Evolutionary conservation across 2,113 vertebrate genomes (phyloP), one percentile per base, ranked within the genome.

Genomic region (Periophthalmodon schlosseri): DNA sequence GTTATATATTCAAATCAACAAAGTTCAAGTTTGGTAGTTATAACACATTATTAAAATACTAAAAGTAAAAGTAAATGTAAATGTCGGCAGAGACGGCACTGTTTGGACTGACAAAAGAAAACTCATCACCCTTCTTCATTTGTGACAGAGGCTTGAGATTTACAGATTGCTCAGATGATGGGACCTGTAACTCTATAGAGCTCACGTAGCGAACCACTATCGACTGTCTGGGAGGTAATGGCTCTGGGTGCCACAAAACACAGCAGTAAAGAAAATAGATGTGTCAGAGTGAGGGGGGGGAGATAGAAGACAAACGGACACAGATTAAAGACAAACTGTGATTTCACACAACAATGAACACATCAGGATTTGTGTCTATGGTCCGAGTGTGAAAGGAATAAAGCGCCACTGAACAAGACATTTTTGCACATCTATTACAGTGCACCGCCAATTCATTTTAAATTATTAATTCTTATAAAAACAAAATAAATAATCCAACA

Each of bases 321-420:
- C 18, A 67, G 70, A 69, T 1, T 68, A 33, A 23, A 60, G 50
- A 34, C 2, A 68, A 14, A 65, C 69, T 0, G 36, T 52, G 69
- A 75, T 85, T 80, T 77, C 78, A 76, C 73, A 73, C 75, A 15
- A 66, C 64, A 58, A 39, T 71, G 81, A 83, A 81, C 49, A 76
- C 15, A 34, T 82, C 84, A 71, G 63, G 33, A 58, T 70, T 70
- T 58, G 46, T 67, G 21, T 49, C 39, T 75, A 73, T 69, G 57
- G 52, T 33, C 39, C 4, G 24, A 18, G 3, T 6, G 20, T 20
- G 16, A 52, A 50, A 15, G 14, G 16, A 52, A 52, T 4, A 20
- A 52, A 20, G 49, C 4, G 14, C 8, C 39, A 10, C 10, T 44
- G 39, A 44, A 11, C 6, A 28, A 44, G 39, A 10, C 10, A 44